Base-by-base conservation (phyloP, 2,797 vertebrate species). In the Dryobates pubescens region DNA sequence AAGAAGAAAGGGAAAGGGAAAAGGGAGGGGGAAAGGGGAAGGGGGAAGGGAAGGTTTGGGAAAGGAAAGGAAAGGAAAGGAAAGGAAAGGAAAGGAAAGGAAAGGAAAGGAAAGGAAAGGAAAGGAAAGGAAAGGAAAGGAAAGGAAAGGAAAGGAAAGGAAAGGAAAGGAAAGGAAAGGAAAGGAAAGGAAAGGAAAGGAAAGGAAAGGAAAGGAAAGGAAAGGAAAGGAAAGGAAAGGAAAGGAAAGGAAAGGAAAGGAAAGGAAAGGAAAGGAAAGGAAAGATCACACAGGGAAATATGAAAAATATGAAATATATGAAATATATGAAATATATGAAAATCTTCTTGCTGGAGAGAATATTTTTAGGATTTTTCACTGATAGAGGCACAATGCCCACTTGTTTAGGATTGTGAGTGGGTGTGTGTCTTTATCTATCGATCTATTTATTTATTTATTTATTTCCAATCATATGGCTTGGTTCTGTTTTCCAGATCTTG, bases 401-500 rank as follows among this genome's bases (percentile, higher is more conserved):
- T 91, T 89, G 70, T 90, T 94, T 93, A 96, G 93, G 30, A 19
- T 7, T 64, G 20, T 38, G 8, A 75, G 17, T 85, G 18, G 59
- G 9, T 61, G 79, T 69, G 26, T 83, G 29, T 43, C 70, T 68
- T n/a, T 43, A 17, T 74, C 69, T 69, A 13, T 13, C 38, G 38
- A 10, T 12, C 38, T 12, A 22, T 70, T 27, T 61, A 82, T 97
- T 97, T 94, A 22, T 70, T 27, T 34, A 16, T 76, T 72, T 61
- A 81, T 97, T 97, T 94, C 96, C 96, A 95, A 88, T 98, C 97
- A 89, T 97, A 97, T 97, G 97, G 96, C 97, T 97, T 90, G 80
- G 88, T 97, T 96, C 96, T 95, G 96, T 95, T 98, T 96, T 96
- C 95, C 97, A 97, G 96, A 97, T 96, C 97, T 96, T 96, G 96